Evolutionary conservation across 2,888 invertebrate species (phyloP).

Genomic region (Penaeus monodon): DNA sequence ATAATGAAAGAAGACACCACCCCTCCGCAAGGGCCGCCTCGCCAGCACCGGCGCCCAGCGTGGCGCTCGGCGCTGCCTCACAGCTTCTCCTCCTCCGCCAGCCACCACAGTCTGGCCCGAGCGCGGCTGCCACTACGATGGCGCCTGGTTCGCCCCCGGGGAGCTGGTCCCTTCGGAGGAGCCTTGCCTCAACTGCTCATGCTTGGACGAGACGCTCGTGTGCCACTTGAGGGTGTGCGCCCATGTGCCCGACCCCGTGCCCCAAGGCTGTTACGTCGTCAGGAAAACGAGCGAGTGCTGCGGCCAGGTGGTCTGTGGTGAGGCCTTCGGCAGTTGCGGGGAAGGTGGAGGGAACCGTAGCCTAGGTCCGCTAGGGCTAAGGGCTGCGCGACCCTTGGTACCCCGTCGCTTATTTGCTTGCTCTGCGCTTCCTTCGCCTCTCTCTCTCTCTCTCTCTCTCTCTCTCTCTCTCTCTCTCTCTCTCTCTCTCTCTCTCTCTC

Average conservation of each 20-base stretch:
- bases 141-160: constrained; percentile 78
- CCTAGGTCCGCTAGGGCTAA: neutral
- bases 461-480: neutral
- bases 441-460: neutral
- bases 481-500: neutral
- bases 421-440: neutral
- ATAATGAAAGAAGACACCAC: too few relatives aligned
- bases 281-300: constrained; percentile 82
- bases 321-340: neutral
- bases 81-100: neutral
- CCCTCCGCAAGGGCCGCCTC: too few relatives aligned
- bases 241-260: constrained; percentile 75
- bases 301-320: constrained; percentile 54
- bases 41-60: neutral
- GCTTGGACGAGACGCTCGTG: constrained; percentile 79
- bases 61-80: neutral
- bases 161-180: constrained; percentile 76
- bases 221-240: constrained; percentile 85
- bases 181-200: constrained; percentile 84
- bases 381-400: neutral
- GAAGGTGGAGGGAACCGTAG: neutral
- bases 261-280: constrained; percentile 80
- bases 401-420: neutral
- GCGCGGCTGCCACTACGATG: constrained; percentile 78
- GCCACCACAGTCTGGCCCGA: constrained; percentile 34